A percentile compares a stretch with the other conserved stretches of the same genome.
phyloP scores from a whole-genome alignment of 1,140 invertebrate genomes.

The Magallana ariakensis region DNA sequence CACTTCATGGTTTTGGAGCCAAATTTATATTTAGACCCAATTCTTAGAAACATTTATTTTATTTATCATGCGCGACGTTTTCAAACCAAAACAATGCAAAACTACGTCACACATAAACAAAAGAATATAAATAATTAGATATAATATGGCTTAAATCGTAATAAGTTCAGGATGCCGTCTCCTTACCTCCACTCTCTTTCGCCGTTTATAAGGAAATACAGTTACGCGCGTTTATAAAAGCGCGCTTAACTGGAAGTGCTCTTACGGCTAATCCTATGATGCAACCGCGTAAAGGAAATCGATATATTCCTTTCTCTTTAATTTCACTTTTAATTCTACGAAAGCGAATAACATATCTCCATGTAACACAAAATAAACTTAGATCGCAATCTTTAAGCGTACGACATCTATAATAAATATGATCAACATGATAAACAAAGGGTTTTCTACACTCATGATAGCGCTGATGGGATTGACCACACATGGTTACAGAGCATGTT shows the following conservation, averaged over 20 bases:
- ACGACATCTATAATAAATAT: background rate
- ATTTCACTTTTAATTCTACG: background rate
- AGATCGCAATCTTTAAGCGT: background rate
- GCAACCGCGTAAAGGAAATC: background rate
- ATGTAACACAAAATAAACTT: background rate
- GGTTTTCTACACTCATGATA: slow-evolving; percentile 4
- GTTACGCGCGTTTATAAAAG: background rate
- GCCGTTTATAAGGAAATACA: background rate
- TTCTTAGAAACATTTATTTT: background rate
- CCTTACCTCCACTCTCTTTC: background rate
- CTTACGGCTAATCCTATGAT: slow-evolving; percentile 11
- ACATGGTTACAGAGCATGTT: background rate
- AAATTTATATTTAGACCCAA: background rate
- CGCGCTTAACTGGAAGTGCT: background rate
- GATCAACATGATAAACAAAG: background rate
- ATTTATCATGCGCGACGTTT: background rate
- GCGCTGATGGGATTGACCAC: background rate
- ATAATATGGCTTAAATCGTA: background rate
- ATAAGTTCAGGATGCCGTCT: background rate
- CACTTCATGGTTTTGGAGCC: background rate
- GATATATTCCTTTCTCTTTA: background rate
- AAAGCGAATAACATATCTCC: background rate
- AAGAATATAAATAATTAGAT: background rate
- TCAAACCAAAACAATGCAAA: no score
- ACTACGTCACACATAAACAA: no score